A percentile compares a stretch with the other conserved stretches of the same genome.
These are phyloP conservation scores for Drosophila punjabiensis DNA, from an alignment of 1,140 invertebrate genomes.

Conservation along the genomic window DNA sequence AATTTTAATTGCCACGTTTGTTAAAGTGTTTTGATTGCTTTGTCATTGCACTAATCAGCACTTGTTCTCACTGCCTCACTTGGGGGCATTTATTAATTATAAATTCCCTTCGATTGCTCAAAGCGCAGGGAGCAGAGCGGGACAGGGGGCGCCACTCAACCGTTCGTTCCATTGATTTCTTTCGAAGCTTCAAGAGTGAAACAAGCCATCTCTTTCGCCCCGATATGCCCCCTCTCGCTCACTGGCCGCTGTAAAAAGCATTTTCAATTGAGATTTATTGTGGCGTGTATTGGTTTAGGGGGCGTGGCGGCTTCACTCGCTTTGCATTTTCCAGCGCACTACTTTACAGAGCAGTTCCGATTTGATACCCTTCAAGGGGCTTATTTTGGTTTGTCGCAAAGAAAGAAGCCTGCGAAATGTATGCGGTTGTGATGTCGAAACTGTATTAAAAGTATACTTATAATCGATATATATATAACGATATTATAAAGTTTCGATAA, in stretches of 20 bases:
- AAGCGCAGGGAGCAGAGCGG: slow-evolving; percentile 43
- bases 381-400: not conserved
- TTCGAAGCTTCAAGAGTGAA: slow-evolving; percentile 72
- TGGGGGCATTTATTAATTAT: slow-evolving; percentile 78
- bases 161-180: slow-evolving; percentile 79
- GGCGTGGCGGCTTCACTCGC: slow-evolving; percentile 56
- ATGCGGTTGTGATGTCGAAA: not conserved
- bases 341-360: slow-evolving; percentile 45
- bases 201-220: slow-evolving; percentile 21
- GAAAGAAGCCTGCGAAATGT: not conserved
- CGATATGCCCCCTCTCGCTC: not conserved
- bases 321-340: slow-evolving; percentile 70
- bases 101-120: slow-evolving; percentile 74
- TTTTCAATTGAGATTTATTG: slow-evolving; percentile 84
- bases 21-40: slow-evolving; percentile 82
- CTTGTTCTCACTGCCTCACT: slow-evolving; percentile 34
- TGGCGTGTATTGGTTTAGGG: slow-evolving; percentile 70
- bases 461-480: not conserved
- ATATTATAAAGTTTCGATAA: not conserved
- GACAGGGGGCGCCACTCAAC: slow-evolving; percentile 61
- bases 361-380: not conserved
- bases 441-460: not conserved
- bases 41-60: slow-evolving; percentile 79
- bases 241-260: slow-evolving; percentile 65
- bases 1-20: slow-evolving; percentile 81